These are phyloP conservation scores for Bombylius major DNA, from an alignment of 2,888 invertebrate species.

Conservation along the genomic window DNA sequence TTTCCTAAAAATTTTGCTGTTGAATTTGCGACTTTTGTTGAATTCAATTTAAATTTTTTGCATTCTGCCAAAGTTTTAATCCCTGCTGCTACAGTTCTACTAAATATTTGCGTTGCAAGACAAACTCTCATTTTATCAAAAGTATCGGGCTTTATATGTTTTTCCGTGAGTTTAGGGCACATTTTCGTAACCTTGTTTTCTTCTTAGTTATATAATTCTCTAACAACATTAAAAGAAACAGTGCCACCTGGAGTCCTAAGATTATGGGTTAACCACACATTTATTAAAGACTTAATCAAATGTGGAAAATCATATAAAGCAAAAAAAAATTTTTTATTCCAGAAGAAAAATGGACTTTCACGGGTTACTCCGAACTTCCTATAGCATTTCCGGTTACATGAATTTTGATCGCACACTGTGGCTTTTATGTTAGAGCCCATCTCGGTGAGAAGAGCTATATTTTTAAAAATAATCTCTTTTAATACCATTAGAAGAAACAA, in stretches of 20 bases:
- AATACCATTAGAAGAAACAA: too few species aligned
- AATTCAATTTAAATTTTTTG: neutral
- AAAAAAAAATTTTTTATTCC: neutral
- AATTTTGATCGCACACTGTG: neutral
- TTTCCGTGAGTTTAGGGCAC: neutral
- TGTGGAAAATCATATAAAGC: constrained; percentile 3
- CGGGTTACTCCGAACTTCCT: neutral
- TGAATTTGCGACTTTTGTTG: neutral
- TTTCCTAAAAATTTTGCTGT: constrained; percentile 1
- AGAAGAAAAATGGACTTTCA: neutral
- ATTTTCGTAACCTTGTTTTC: neutral
- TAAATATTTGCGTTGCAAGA: neutral
- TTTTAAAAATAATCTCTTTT: too few species aligned
- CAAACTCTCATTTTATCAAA: constrained; percentile 5
- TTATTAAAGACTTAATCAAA: constrained; percentile 3
- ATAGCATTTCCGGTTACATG: neutral
- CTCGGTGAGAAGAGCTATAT: too few species aligned
- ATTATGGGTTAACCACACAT: neutral
- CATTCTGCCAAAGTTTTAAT: neutral
- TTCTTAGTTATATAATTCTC: constrained; percentile 1
- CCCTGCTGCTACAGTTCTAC: neutral
- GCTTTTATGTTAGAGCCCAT: neutral
- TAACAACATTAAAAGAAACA: constrained; percentile 1
- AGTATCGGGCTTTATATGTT: neutral
- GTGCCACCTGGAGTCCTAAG: neutral